Evolutionary conservation across 2,888 invertebrate genomes (phyloP).

Genomic region (Heliconius aoede): DNA sequence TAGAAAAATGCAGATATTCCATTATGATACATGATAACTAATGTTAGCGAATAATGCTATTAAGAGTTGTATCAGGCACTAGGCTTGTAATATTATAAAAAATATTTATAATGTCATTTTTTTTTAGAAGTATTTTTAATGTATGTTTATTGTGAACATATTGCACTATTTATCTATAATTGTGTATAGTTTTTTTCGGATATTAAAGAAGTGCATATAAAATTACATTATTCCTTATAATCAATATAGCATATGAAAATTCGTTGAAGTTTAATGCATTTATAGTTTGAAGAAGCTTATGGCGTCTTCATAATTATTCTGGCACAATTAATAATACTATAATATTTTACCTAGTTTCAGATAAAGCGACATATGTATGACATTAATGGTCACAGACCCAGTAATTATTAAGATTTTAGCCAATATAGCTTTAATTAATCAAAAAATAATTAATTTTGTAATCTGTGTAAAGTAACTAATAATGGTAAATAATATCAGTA

Average conservation of each 20-base stretch:
- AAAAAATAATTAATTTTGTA: not conserved
- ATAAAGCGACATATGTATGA: not conserved
- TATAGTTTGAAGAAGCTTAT: slow-evolving; percentile 2
- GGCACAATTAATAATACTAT: slow-evolving; percentile 14
- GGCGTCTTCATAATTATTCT: not conserved
- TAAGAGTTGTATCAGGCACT: slow-evolving; percentile 14
- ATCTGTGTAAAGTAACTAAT: not conserved
- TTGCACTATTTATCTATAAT: not conserved
- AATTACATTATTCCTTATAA: not conserved
- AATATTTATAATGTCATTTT: not conserved
- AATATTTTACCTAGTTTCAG: not conserved
- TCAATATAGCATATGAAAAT: slow-evolving; percentile 5
- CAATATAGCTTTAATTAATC: not conserved
- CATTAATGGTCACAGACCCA: not conserved
- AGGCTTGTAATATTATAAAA: not conserved
- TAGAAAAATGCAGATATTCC: not conserved
- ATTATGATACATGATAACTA: not conserved
- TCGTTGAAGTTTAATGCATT: not conserved
- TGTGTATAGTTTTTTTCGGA: slow-evolving; percentile 3
- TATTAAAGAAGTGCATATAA: not conserved
- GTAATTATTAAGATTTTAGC: not conserved
- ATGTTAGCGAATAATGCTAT: slow-evolving; percentile 2
- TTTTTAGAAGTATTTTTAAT: not conserved
- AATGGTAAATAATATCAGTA: not conserved
- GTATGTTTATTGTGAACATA: not conserved